Evolutionary conservation across 2,888 invertebrate species (phyloP), one percentile per base, ranked within the genome.

Genomic region (Gymnocheta viridis): DNA sequence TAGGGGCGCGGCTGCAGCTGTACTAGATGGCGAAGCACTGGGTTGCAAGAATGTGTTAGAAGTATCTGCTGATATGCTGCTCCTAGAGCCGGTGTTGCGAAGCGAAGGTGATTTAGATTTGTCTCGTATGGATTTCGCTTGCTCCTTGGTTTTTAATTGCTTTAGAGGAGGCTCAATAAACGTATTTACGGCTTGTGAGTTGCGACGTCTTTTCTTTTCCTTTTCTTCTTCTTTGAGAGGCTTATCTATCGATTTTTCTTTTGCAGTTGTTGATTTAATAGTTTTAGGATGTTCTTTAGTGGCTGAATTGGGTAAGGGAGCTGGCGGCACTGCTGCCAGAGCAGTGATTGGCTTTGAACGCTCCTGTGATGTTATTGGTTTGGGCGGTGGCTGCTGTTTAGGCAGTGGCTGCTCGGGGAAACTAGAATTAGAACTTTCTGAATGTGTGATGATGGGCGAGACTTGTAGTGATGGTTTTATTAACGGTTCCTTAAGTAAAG

Each of bases 211-310:
- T 88, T 94, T 94, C 86, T 95, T 95, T 49, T 94, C 93, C 86
- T 94, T 94, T 84, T 86, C 86, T 17, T 82, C 79, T 38, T 85
- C 85, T 76, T 85, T 86, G 4, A 77, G 44, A 6, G 62, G 54
- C 49, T 94, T 95, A 85, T 95, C 95, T 17, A 47, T 9, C 5
- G 91, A 91, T 67, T 92, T 92, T 56, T 94, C 93, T 72, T 80
- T 83, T 6, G 66, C 66, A 17, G 35, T 64, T 12, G 35, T 64
- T 12, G 72, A 66, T 93, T 92, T 74, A 24, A 22, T 29, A 9
- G 29, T 9, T 76, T 84, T 85, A 10, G 82, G 38, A 38, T 81
- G 38, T 56, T 78, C 82, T 70, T 81, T 82, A 32, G 47, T 7
- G n/a, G 58, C 29, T 44, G 86, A 51, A 17, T 44, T 44, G 51